Percentiles rank a stretch among this genome's conserved stretches.
Evolutionary conservation across 2,797 vertebrate species (phyloP).

Genomic region (Pangasius larnaudii): DNA sequence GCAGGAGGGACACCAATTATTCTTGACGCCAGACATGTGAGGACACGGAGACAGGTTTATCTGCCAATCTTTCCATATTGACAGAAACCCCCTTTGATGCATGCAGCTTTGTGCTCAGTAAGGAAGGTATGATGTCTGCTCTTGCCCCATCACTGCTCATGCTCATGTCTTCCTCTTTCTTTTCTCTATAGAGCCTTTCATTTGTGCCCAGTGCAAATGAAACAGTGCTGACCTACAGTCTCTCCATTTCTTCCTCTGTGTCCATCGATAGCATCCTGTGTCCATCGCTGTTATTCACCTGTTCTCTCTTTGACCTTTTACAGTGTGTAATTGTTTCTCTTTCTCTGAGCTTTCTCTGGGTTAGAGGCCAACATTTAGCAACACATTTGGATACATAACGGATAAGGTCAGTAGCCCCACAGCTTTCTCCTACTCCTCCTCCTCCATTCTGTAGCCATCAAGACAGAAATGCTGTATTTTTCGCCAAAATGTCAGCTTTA

Average conservation of each 20-base stretch:
- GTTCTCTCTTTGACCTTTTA: constrained; percentile 41
- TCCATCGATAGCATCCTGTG: constrained; percentile 9
- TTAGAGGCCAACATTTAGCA: constrained; percentile 10
- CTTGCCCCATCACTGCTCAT: constrained; percentile 31
- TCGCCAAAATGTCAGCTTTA: constrained; percentile 30
- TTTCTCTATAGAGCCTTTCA: constrained; percentile 27
- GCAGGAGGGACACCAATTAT: constrained; percentile 5
- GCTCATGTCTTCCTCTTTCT: constrained; percentile 1
- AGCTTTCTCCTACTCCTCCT: constrained; percentile 4
- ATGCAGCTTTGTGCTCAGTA: constrained; percentile 41
- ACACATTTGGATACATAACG: constrained; percentile 26
- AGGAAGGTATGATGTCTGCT: constrained; percentile 27
- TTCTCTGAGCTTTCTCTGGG: constrained; percentile 21
- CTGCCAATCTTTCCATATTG: not conserved
- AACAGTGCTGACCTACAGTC: constrained; percentile 28
- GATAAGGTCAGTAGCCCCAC: constrained; percentile 21
- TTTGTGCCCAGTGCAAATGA: constrained; percentile 5
- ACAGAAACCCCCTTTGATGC: constrained; percentile 22
- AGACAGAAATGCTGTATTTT: constrained; percentile 14
- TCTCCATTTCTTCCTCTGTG: constrained; percentile 25
- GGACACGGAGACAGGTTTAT: constrained; percentile 20
- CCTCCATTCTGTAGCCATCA: constrained; percentile 2
- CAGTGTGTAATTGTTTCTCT: constrained; percentile 29
- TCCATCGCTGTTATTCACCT: constrained; percentile 26
- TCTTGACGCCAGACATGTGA: constrained; percentile 38